A percentile compares a stretch with the other conserved stretches of the same genome.
Evolutionary conservation across 92 coral and sea anemone genomes (phyloP).

Genomic region (Blastomussa wellsi): DNA sequence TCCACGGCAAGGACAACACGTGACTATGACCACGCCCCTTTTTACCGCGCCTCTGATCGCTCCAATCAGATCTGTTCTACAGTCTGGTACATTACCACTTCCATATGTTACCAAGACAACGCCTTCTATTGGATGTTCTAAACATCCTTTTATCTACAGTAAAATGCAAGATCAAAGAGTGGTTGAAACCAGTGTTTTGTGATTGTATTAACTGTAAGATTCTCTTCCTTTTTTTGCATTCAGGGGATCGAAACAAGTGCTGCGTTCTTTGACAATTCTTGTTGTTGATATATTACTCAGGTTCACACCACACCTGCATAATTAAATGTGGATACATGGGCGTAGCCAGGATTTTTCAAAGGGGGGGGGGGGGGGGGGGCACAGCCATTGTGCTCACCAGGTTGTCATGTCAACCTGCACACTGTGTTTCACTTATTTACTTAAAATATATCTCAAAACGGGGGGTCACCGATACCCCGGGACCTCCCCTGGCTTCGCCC

Average conservation of each 20-base stretch:
- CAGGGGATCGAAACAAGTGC: background rate
- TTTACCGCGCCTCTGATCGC: constrained; percentile 64
- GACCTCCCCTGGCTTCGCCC: no score
- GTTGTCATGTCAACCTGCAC: no score
- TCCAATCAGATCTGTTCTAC: constrained; percentile 64
- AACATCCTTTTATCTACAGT: constrained; percentile 72
- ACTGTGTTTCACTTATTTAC: no score
- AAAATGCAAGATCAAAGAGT: background rate
- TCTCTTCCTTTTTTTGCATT: background rate
- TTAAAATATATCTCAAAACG: no score
- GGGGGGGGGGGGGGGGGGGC: no score
- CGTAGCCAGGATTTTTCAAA: no score
- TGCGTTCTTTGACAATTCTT: no score
- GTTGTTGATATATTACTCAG: no score
- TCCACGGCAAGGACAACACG: constrained; percentile 45
- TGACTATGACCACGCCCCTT: constrained; percentile 84
- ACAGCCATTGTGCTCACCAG: no score
- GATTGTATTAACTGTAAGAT: background rate
- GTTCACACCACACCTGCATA: no score
- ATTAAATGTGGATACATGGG: no score
- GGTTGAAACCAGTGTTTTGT: background rate
- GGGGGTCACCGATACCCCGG: no score
- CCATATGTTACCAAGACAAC: constrained; percentile 90
- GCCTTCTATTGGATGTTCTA: constrained; percentile 85
- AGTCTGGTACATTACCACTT: constrained; percentile 84